Evolutionary conservation across 2,888 invertebrate species (phyloP), one percentile per base, ranked within the genome.

Genomic region (Heliconius hortense): DNA sequence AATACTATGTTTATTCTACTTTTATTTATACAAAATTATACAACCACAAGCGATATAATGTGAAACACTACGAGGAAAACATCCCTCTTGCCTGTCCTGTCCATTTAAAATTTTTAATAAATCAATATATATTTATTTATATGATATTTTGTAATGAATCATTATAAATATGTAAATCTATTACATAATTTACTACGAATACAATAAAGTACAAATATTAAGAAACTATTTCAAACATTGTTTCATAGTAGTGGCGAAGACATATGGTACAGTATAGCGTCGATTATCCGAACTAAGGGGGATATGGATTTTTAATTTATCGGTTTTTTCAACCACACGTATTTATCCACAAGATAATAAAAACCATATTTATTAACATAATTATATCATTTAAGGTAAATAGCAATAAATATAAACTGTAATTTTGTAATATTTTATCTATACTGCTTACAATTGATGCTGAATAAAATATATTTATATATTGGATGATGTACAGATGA

Each of bases 1-100:
- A 71, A 71, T 60, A 71, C 35, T 60, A 71, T 35, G 4, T 71
- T 60, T 39, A 71, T 24, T 35, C 35, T 71, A 71, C 26, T 26
- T 71, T 71, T 71, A 60, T 71, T 71, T 71, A 60, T 43, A 71
- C 71, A 71, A 71, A 71, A 71, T 71, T 60, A 71, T 71, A 71
- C 26, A 71, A 60, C 18, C 60, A 24, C 60, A 60, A 71, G 26
- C 60, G 24, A 43, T 21, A 60, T 43, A 71, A 53, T 53, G 53
- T 69, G 31, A 69, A 35, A 31, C n/a, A 35, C 31, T 69, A 15
- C 15, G 24, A 56, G 8, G 21, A 53, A 69, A 69, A 56, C n/a
- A 31, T 56, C 31, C 10, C 4, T 3, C 4, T n/a, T 15, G 53
- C 31, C 69, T 21, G n/a, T 56, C 56, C 48, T 56, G 31, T 69